These are phyloP conservation scores for Daubentonia madagascariensis DNA, from an alignment of 2,113 vertebrate genomes.

Conservation along the genomic window DNA sequence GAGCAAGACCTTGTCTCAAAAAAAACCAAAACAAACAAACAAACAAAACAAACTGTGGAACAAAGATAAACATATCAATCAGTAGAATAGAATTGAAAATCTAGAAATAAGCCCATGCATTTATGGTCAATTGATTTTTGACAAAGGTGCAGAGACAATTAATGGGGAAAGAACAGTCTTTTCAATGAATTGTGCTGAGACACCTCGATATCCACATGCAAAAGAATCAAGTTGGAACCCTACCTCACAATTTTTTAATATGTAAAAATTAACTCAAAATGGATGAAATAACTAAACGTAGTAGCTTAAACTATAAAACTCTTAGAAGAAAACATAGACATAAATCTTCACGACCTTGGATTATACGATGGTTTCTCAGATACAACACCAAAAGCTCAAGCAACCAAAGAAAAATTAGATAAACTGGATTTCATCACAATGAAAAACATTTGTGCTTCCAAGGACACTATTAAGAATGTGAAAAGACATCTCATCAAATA, in stretches of 20 bases:
- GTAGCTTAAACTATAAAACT: neutral
- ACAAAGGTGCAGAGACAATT: neutral
- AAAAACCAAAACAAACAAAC: too few species aligned
- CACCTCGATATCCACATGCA: neutral
- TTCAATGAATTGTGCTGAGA: neutral
- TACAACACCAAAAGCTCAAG: neutral
- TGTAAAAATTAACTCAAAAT: neutral
- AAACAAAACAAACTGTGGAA: neutral
- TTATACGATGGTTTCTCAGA: neutral
- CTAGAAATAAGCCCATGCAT: neutral
- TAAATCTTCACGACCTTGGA: neutral
- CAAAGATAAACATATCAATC: neutral
- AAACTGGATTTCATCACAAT: neutral
- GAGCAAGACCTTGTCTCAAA: too few species aligned
- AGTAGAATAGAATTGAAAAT: neutral
- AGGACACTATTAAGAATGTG: neutral
- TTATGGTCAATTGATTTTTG: neutral
- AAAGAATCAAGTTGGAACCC: neutral
- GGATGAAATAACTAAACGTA: neutral
- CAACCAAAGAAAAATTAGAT: neutral
- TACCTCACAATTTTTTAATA: neutral
- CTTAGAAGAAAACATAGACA: neutral
- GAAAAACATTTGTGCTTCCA: neutral
- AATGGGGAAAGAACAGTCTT: neutral
- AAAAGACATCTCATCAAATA: neutral